Conservation (phyloP, 2,888 invertebrate genomes). For the Rhingia rostrata region DNA sequence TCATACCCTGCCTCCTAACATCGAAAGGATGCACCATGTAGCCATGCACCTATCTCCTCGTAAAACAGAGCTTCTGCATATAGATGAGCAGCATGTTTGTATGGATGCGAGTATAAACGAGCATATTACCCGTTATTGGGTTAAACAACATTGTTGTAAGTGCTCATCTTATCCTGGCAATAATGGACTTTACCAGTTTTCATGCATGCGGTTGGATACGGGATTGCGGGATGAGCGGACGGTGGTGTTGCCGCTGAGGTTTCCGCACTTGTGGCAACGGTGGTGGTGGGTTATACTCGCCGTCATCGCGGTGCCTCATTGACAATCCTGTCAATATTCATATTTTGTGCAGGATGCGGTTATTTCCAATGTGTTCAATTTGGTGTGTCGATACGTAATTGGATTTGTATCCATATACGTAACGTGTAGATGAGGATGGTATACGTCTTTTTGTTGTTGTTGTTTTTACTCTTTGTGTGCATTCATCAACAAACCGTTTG, state of each 20-base stretch:
- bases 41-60: neutral
- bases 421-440: neutral
- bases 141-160: slow-evolving; percentile 73
- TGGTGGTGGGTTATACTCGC: neutral
- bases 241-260: slow-evolving; percentile 1
- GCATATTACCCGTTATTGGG: slow-evolving; percentile 73
- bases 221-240: slow-evolving; percentile 12
- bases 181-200: slow-evolving; percentile 70
- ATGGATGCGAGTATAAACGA: slow-evolving; percentile 60
- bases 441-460: slow-evolving; percentile 25
- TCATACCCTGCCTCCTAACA: neutral
- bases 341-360: slow-evolving; percentile 64
- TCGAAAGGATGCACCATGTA: neutral
- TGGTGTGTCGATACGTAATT: slow-evolving; percentile 74
- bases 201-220: slow-evolving; percentile 57
- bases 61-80: neutral
- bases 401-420: slow-evolving; percentile 54
- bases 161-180: slow-evolving; percentile 73
- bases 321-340: slow-evolving; percentile 74
- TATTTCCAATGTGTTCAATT: slow-evolving; percentile 74
- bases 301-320: slow-evolving; percentile 36
- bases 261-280: slow-evolving; percentile 7
- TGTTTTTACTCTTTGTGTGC: slow-evolving; percentile 6
- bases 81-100: slow-evolving; percentile 8
- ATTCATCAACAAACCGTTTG: slow-evolving; percentile 29